Evolutionary conservation across 30 jellyfish, hydroid and myxozoan genomes (phyloP), one percentile per base, ranked within the genome.

Genomic region (Turritopsis dohrnii): DNA sequence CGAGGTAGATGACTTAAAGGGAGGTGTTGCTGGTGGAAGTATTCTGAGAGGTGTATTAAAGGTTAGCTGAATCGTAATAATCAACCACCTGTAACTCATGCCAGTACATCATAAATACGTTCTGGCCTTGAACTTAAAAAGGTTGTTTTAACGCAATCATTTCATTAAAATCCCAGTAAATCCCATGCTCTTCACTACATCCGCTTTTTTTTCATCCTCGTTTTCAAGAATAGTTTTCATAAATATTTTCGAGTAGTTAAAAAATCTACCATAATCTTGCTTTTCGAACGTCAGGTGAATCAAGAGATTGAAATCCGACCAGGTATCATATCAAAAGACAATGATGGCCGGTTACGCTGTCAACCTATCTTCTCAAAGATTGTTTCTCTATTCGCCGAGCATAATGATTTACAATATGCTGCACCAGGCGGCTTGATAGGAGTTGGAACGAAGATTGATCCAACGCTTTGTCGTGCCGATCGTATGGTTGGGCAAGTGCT

Each of bases 21-120:
- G 99, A 30, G 99, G 99, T 7, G 99, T 94, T 41, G 99, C 99
- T 66, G 99, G 99, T 27, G 99, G 99, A 84, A 89, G 97, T 76
- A 94, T 94, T 22, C 95, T 94, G 66, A 90, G 90, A 84, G 99
- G 99, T 27, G 96, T 94, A 13, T 86, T 94, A 22, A 94, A 90
- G 96, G 99, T 94, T 3, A 41, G 60, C 60, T 41, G 5, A 3
- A 5, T 3, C 60, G 5, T 41, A 41, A 41, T 41, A 5, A 41
- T 41, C 13, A 41, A 41, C 60, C 60, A 3, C 9, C 13, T 41
- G 9, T 41, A 3, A 41, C 60, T 41, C 13, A 41, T 41, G 5
- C 13, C 60, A 41, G 5, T 41, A 41, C 60, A 41, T 13, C 5
- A 3, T 41, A 13, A 3, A 41, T 41, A 5, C 60, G 60, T 3